Evolutionary conservation across 2,113 vertebrate species (phyloP), one percentile per base, ranked within the genome.

Genomic region (Hirundichthys speculiger): DNA sequence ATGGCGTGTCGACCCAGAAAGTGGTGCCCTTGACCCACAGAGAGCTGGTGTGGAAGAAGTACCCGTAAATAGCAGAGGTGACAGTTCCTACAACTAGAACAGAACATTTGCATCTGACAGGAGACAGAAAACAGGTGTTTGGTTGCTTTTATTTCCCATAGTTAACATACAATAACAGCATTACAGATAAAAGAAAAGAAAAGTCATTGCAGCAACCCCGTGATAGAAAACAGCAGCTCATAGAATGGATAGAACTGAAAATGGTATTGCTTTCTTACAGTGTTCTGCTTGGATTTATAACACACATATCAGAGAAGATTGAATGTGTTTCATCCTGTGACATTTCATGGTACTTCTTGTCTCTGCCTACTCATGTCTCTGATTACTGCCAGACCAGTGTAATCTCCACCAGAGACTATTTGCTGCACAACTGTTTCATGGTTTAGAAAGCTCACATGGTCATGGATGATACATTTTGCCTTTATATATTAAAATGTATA

Each of bases 1-100:
- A 43, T 49, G 22, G 30, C 30, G 30, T 27, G 25, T 34, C 30
- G 6, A 34, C 6, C 30, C 30, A 66, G 69, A 55, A 81, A 79
- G 64, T 65, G 24, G 8, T 54, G 63, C 62, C 16, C 49, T 39
- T 71, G 22, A 63, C 61, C 74, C 55, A 24, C 18, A 47, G 41
- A 52, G 48, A 62, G 52, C 56, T 66, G 48, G 55, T 13, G 10
- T 25, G 50, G 43, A 64, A 64, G 48, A 27, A 6, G 11, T 7
- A 4, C 0, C 45, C 61, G 46, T 40, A 42, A 51, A 64, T 22
- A 14, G 3, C 34, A 25, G n/a, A 60, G n/a, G n/a, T 34, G 43
- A 30, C 30, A 27, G 9, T 34, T 41, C 13, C 41, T 45, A 18
- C 27, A 27, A 47, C n/a, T n/a, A n/a, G n/a, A n/a, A 56, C 6